Evolutionary conservation across 2,113 vertebrate species (phyloP), one percentile per base, ranked within the genome.

Genomic region (Tichodroma muraria): DNA sequence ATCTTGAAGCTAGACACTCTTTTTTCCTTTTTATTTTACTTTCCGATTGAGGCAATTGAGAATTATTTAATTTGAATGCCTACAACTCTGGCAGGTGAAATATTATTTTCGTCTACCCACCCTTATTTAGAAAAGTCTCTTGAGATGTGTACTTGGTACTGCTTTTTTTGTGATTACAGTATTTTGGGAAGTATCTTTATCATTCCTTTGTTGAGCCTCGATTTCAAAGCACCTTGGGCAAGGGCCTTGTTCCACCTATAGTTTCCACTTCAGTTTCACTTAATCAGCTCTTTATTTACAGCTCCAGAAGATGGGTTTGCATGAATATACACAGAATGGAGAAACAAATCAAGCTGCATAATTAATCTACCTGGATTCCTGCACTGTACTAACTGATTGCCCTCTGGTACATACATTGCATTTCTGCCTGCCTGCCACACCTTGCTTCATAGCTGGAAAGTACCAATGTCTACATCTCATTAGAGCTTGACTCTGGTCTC

Each of bases 341-440:
- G 17, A 33, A 40, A 33, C 10, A 89, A 80, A 80, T 35, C 63
- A 40, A 77, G 10, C 27, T 61, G 40, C 11, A 23, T 13, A 21
- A 13, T 75, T 71, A 44, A 54, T 69, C 30, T 79, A 4, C 5
- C 19, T 54, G n/a, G 14, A 30, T 88, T 91, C 37, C 60, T 44
- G 3, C 16, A 2, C 4, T 40, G 4, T 18, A 3, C 2, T 21
- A 8, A 24, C 11, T 44, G 2, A 0, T 31, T 81, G 25, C 6
- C 10, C 21, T 66, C 38, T 54, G 31, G 17, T 37, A 21, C 11
- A 5, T 23, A 9, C 4, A 0, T 14, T 28, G 11, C 14, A 10
- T 49, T 56, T 40, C 19, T 94, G 33, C 37, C 24, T 18, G 2
- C 53, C 73, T 77, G 22, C 33, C 56, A 31, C 20, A 4, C 44